These are phyloP conservation scores for Acanthosoma haemorrhoidale DNA, from an alignment of 2,888 invertebrate genomes.

Conservation along the genomic window DNA sequence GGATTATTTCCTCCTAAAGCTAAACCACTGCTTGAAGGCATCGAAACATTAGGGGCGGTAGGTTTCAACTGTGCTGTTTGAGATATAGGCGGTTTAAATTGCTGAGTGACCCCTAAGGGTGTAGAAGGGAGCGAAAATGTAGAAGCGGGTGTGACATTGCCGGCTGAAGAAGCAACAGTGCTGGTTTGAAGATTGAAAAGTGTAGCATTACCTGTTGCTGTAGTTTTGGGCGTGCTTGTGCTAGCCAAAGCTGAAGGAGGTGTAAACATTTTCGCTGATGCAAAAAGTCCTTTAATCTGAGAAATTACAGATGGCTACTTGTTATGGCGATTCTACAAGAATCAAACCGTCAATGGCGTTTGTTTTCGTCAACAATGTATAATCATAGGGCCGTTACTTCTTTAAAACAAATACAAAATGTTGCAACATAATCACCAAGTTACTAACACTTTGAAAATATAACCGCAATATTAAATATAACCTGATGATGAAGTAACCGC, in stretches of 20 bases:
- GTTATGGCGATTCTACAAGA: neutral
- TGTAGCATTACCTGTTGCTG: neutral
- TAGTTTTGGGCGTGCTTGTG: neutral
- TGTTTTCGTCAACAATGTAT: too few species aligned
- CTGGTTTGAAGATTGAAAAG: neutral
- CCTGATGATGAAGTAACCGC: too few species aligned
- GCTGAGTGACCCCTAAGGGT: neutral
- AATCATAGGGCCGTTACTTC: too few species aligned
- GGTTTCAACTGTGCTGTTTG: neutral
- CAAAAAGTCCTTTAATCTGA: neutral
- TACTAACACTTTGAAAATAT: too few species aligned
- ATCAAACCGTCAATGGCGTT: neutral
- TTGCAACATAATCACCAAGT: too few species aligned
- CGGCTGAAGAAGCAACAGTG: neutral
- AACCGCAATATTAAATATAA: too few species aligned
- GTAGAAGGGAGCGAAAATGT: neutral
- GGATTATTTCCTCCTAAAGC: constrained; percentile 9
- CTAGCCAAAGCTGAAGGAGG: neutral
- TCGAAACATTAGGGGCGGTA: neutral
- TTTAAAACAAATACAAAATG: too few species aligned
- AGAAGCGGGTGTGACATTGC: neutral
- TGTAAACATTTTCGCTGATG: neutral
- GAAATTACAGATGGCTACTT: neutral
- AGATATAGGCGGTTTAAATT: neutral
- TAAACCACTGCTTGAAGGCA: constrained; percentile 6